Base-by-base conservation (phyloP, 2,113 vertebrate species). In the Thalassarche chlororhynchos region DNA sequence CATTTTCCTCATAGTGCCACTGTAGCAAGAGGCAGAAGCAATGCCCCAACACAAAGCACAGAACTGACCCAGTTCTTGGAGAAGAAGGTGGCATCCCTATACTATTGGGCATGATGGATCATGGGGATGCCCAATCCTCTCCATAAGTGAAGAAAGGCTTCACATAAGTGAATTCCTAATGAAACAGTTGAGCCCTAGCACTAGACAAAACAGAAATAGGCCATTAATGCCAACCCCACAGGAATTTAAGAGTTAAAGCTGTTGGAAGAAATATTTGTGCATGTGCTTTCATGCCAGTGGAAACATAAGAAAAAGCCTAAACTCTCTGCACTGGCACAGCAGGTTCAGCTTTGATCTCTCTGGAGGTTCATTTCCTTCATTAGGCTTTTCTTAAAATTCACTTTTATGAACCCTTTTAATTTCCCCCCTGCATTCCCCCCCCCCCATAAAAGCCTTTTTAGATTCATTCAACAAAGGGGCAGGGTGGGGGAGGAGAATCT, bases 271-370 rank as follows among this genome's bases (percentile, higher is more conserved):
- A 83, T 87, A 90, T 94, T 86, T 87, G 77, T 93, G 68, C 91
- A 28, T 79, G 93, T 91, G 89, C 78, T 97, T 94, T 95, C 91
- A 80, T 88, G 89, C 93, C 94, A 96, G 89, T 96, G 89, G 94
- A 96, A 97, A 95, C 87, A 91, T 36, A 82, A 89, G 93, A 84
- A 94, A 96, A 97, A 90, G 75, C 49, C 92, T 81, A 79, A 91
- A 65, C 69, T 87, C 96, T 94, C 49, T 46, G 75, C 82, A 74
- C 70, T 93, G 95, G 93, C 95, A 90, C 94, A 96, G 94, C 93
- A 93, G 97, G 96, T 96, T 95, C 93, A 93, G 91, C 95, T 97
- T 97, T 97, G 97, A 97, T 96, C 97, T 97, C 96, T 89, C 94
- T 83, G 95, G 95, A 97, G 96, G 97, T 97, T 97, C 84, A 51